Conservation (phyloP, 2,797 vertebrate species). For the Octomys mimax region DNA sequence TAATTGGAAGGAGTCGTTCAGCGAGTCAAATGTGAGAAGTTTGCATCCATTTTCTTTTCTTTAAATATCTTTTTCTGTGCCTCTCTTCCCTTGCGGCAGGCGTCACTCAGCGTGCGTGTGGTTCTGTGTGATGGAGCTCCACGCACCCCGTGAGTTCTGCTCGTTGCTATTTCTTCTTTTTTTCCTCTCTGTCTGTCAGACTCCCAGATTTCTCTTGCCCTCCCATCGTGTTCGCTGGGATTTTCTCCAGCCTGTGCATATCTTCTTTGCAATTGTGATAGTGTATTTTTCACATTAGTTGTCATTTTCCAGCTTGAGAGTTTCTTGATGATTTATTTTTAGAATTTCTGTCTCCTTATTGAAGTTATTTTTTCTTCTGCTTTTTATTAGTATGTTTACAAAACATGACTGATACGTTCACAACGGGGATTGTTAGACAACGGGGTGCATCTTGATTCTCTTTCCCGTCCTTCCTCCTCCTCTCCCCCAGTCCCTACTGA, state of each 20-base stretch:
- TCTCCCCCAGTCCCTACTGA: background rate
- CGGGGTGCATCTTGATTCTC: background rate
- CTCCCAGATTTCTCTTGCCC: background rate
- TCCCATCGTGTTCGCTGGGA: background rate
- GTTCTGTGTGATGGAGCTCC: no score
- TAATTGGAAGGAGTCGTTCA: background rate
- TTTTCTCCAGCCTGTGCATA: background rate
- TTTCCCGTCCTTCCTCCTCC: background rate
- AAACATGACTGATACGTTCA: background rate
- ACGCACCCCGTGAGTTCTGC: background rate
- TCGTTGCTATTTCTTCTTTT: background rate
- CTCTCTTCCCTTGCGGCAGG: background rate
- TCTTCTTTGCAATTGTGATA: background rate
- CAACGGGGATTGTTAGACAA: background rate
- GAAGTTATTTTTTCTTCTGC: background rate
- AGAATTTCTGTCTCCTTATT: background rate
- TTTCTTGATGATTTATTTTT: background rate
- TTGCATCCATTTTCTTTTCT: background rate
- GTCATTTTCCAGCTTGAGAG: background rate
- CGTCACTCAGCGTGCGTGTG: background rate
- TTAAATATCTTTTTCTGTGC: background rate
- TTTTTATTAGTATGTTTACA: background rate
- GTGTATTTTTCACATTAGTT: background rate
- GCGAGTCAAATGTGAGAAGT: background rate
- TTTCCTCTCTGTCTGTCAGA: background rate